phyloP scores from a whole-genome alignment of 2,113 vertebrate genomes.

The Peromyscus californicus region DNA sequence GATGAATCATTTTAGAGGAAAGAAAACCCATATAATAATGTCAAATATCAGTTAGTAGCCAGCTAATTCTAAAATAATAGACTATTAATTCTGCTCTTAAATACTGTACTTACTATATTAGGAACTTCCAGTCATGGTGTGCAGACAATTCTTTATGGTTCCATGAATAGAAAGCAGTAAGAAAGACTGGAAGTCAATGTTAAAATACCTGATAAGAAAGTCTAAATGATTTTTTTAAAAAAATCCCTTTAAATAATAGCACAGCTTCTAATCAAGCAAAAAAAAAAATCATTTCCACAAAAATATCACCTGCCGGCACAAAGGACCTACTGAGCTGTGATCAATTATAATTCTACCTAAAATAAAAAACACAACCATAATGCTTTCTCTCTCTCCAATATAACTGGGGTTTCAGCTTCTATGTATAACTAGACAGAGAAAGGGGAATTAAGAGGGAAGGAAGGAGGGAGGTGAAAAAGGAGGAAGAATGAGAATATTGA shows the following conservation, averaged over 20 bases:
- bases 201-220: neutral
- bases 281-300: neutral
- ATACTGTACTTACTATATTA: neutral
- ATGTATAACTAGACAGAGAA: neutral
- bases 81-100: neutral
- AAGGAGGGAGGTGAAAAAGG: too few relatives aligned
- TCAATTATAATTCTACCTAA: neutral
- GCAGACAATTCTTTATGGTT: constrained; percentile 6
- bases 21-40: constrained; percentile 15
- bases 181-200: neutral
- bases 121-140: neutral
- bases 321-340: neutral
- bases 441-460: too few relatives aligned
- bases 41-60: neutral
- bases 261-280: neutral
- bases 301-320: neutral
- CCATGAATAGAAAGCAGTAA: neutral
- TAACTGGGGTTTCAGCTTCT: neutral
- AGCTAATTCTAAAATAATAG: neutral
- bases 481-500: neutral
- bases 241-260: neutral
- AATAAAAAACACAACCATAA: constrained; percentile 15
- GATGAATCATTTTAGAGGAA: neutral
- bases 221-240: neutral
- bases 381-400: neutral